Evolutionary conservation across 2,888 invertebrate species (phyloP).

Genomic region (Camptogramma bilineatum): DNA sequence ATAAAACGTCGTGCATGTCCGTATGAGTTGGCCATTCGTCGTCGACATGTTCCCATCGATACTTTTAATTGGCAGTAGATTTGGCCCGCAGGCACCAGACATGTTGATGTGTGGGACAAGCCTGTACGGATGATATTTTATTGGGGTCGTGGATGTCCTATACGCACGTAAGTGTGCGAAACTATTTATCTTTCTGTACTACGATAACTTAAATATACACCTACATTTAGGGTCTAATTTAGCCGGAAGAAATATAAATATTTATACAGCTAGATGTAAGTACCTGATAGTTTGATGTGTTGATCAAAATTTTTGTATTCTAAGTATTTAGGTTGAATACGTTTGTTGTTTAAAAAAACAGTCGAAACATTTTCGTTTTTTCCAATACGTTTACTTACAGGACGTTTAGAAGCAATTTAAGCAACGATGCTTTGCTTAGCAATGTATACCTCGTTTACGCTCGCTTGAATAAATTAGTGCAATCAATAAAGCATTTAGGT

Average conservation of each 20-base stretch:
- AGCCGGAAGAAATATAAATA: no score
- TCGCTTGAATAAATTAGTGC: conserved; percentile 30
- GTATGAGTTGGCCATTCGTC: conserved; percentile 65
- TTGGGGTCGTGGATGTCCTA: conserved; percentile 6
- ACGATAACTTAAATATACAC: background rate
- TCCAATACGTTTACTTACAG: background rate
- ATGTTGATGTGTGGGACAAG: conserved; percentile 66
- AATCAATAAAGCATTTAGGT: conserved; percentile 59
- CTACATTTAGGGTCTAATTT: no score
- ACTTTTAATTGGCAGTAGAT: conserved; percentile 82
- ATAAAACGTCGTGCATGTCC: conserved; percentile 61
- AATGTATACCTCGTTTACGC: conserved; percentile 28
- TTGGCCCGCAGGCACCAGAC: conserved; percentile 66
- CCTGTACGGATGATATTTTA: conserved; percentile 42
- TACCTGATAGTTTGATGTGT: no score
- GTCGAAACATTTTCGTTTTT: background rate
- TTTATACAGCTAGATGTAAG: no score
- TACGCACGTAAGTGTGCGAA: conserved; percentile 2
- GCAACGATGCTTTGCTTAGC: conserved; percentile 9
- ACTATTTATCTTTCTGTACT: background rate
- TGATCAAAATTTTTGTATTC: no score
- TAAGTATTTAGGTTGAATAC: background rate
- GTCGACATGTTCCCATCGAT: conserved; percentile 73
- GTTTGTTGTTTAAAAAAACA: background rate
- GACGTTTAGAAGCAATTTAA: background rate